phyloP scores from a whole-genome alignment of 2,797 vertebrate genomes.

The Mareca penelope region DNA sequence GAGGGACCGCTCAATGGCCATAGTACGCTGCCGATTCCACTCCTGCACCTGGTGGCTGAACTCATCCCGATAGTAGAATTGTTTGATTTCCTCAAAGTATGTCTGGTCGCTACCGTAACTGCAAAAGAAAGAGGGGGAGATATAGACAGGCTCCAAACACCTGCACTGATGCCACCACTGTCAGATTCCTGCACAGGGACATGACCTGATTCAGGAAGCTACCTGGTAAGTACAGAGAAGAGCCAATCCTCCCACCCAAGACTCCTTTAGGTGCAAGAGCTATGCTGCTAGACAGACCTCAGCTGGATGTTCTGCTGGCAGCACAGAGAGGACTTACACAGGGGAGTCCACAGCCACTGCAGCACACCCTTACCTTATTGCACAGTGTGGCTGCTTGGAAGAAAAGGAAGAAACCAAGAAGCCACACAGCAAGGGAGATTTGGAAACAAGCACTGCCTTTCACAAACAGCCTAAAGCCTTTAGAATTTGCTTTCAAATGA shows the following conservation, averaged over 20 bases:
- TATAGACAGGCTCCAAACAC: background rate
- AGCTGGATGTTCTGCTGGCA: background rate
- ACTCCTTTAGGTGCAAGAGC: background rate
- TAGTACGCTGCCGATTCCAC: constrained; percentile 96
- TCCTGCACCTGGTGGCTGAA: constrained; percentile 99
- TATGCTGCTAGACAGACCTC: background rate
- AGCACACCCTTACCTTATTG: background rate
- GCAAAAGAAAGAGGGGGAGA: background rate
- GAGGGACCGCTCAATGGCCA: constrained; percentile 93
- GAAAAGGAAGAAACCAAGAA: background rate
- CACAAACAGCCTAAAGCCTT: background rate
- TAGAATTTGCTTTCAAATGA: background rate
- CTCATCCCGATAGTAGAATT: constrained; percentile 99
- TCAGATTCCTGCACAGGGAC: background rate
- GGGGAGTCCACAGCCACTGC: background rate
- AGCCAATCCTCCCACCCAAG: background rate
- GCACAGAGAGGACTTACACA: background rate
- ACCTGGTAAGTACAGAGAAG: background rate
- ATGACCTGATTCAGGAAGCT: background rate
- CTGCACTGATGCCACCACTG: background rate
- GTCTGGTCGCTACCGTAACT: constrained; percentile 92
- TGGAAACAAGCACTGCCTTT: background rate
- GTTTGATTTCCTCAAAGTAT: constrained; percentile 99
- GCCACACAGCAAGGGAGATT: fast-evolving
- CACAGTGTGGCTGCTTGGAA: background rate